These are phyloP conservation scores for Thereva nobilitata DNA, from an alignment of 2,888 invertebrate genomes.

Conservation along the genomic window DNA sequence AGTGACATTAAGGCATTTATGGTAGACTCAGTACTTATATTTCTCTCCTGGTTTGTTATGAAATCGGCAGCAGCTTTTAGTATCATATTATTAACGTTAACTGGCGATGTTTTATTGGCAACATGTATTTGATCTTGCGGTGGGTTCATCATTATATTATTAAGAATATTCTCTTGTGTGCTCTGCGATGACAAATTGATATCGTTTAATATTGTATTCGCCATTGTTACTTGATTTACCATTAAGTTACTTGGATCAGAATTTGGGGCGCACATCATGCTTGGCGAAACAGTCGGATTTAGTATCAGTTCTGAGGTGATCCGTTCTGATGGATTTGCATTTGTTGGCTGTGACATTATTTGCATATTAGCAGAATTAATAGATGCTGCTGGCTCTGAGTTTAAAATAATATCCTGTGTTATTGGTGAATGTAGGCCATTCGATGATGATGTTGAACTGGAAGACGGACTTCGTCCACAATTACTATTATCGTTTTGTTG, in stretches of 20 bases:
- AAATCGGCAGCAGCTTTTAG: slow-evolving; percentile 75
- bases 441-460: slow-evolving; percentile 53
- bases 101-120: slow-evolving; percentile 51
- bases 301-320: slow-evolving; percentile 65
- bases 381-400: slow-evolving; percentile 54
- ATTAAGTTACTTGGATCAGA: slow-evolving; percentile 35
- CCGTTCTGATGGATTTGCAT: slow-evolving; percentile 48
- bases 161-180: slow-evolving; percentile 54
- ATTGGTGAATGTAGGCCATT: slow-evolving; percentile 53
- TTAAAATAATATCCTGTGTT: slow-evolving; percentile 57
- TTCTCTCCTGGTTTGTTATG: slow-evolving; percentile 65
- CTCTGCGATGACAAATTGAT: slow-evolving; percentile 50
- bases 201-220: slow-evolving; percentile 54
- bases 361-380: slow-evolving; percentile 51
- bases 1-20: slow-evolving; percentile 46
- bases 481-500: slow-evolving; percentile 28
- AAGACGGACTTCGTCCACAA: slow-evolving; percentile 57
- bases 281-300: slow-evolving; percentile 65
- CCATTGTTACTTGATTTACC: slow-evolving; percentile 52
- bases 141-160: slow-evolving; percentile 55
- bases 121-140: slow-evolving; percentile 44
- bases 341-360: slow-evolving; percentile 40
- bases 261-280: slow-evolving; percentile 61
- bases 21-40: slow-evolving; percentile 59
- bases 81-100: slow-evolving; percentile 68